phyloP scores from a whole-genome alignment of 2,113 vertebrate species.

The Tetraodon nigroviridis region DNA sequence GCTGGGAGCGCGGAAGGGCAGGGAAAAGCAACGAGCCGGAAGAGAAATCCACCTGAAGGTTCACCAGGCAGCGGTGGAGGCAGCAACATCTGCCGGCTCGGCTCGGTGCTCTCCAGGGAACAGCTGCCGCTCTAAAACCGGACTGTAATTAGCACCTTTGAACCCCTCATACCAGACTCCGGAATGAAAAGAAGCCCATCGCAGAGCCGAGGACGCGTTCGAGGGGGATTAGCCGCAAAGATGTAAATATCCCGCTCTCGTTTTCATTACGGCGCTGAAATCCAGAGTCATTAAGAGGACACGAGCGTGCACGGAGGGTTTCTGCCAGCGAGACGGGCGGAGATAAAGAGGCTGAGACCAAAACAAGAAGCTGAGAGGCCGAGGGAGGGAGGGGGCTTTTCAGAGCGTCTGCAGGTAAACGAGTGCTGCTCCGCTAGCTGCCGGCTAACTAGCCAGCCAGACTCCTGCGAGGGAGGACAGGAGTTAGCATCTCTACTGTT shows the following conservation, averaged over 20 bases:
- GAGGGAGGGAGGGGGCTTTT: too few relatives aligned
- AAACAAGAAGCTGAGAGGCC: too few relatives aligned
- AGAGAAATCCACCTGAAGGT: not conserved
- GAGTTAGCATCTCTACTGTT: not conserved
- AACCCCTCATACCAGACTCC: constrained; percentile 56
- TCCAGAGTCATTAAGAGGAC: constrained; percentile 22
- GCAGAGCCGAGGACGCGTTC: constrained; percentile 46
- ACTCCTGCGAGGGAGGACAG: too few relatives aligned
- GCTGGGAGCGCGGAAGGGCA: not conserved
- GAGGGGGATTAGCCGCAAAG: constrained; percentile 57
- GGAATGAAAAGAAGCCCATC: constrained; percentile 61
- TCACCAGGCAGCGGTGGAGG: not conserved
- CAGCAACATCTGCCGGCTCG: constrained; percentile 2
- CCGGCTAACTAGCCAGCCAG: too few relatives aligned
- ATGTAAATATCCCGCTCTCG: constrained; percentile 59
- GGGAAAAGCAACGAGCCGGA: too few relatives aligned
- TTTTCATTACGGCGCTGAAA: constrained; percentile 51
- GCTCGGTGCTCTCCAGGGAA: constrained; percentile 24
- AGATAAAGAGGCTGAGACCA: constrained; percentile 8
- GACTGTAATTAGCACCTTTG: constrained; percentile 66
- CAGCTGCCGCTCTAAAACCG: constrained; percentile 67
- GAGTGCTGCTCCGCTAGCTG: too few relatives aligned
- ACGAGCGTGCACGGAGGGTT: constrained; percentile 37
- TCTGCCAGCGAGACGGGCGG: constrained; percentile 1
- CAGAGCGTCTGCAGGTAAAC: too few relatives aligned